A percentile compares a stretch with the other conserved stretches of the same genome.
Conservation (phyloP, 2,113 vertebrate genomes). For the Paradoxurus hermaphroditus region DNA sequence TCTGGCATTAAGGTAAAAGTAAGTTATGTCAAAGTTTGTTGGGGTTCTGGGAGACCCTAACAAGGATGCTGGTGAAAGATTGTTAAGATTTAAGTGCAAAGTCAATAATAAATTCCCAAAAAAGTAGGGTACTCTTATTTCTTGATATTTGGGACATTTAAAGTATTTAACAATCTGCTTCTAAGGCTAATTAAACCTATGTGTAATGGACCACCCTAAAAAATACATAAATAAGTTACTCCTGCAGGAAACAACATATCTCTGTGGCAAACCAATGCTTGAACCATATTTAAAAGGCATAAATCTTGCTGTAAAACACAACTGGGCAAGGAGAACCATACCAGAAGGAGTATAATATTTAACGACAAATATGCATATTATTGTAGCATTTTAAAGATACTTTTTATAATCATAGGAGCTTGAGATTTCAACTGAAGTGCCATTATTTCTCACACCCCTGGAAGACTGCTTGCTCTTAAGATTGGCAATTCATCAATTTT, state of each 20-base stretch:
- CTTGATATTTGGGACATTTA: constrained; percentile 28
- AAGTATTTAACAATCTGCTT: constrained; percentile 34
- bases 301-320: constrained; percentile 9
- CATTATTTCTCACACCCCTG: not conserved
- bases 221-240: constrained; percentile 21
- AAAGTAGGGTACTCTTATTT: not conserved
- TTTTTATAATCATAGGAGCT: not conserved
- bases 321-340: not conserved
- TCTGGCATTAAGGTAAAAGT: not conserved
- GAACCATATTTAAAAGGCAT: constrained; percentile 9
- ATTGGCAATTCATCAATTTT: not conserved
- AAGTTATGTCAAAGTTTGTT: not conserved
- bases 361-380: not conserved
- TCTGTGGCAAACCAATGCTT: not conserved
- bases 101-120: constrained; percentile 27
- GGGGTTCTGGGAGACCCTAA: not conserved
- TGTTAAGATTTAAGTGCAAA: constrained; percentile 19
- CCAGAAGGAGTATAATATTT: not conserved
- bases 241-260: not conserved
- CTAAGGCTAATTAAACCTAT: constrained; percentile 13
- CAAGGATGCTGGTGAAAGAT: not conserved
- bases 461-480: not conserved
- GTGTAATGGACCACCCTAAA: not conserved
- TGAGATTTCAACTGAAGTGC: not conserved
- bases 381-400: not conserved